Base-by-base conservation (phyloP, 2,113 vertebrate species). In the Hippocampus barbouri region DNA sequence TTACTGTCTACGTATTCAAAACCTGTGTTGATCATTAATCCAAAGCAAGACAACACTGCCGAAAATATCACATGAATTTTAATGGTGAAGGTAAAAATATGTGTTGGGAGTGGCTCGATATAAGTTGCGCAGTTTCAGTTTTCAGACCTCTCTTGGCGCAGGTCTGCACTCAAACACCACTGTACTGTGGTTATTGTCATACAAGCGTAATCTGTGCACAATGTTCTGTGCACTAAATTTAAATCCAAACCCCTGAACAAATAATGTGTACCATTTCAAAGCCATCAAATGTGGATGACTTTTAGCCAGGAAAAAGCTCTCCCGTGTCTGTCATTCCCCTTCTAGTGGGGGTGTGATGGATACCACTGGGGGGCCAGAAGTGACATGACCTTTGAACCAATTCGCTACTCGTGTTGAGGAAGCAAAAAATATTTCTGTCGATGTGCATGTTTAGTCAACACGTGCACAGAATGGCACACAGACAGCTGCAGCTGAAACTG, bases 341-440 rank as follows among this genome's bases (percentile, higher is more conserved):
- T 30, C 43, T 49, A 20, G 27, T 57, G 68, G 45, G 74, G 66
- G 62, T 75, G n/a, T 73, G 69, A 62, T 66, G 65, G 65, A 77
- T 73, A 71, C 51, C 66, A 74, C 71, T 8, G 16, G 70, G 56
- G 57, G 72, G 66, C 61, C 66, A 56, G 62, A 41, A 78, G 77
- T 81, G 86, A 73, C 20, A 43, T 84, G 90, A 80, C 85, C 86
- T 90, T 82, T 90, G 87, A 87, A 79, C 85, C 38, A 12, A 54
- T 66, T 54, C 79, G 76, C 78, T 72, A 74, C 80, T 61, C 86
- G 83, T 87, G 74, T 65, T 2, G 54, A 87, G 77, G 70, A 81
- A 84, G 78, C 76, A 79, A 63, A 79, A 63, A 80, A 83, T 47
- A 81, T 56, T 38, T 60, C 75, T 68, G 76, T 72, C 71, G 59